A percentile compares a stretch with the other conserved stretches of the same genome.
Conservation (phyloP, 2,888 invertebrate species). For the Buathra laborator region DNA sequence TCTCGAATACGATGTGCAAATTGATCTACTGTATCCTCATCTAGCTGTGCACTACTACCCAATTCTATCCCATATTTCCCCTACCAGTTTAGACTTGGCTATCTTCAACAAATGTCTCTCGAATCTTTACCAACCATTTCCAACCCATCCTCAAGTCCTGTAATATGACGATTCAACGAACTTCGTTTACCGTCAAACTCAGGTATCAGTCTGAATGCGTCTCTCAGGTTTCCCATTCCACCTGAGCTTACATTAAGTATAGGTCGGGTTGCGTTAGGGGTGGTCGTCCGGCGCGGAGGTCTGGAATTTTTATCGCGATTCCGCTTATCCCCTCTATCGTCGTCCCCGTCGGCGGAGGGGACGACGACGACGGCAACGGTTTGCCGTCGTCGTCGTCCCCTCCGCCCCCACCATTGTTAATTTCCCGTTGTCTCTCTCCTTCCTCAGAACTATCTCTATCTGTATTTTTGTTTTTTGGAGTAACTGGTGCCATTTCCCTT, state of each 20-base stretch:
- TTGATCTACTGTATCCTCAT: background rate
- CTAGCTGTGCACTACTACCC: background rate
- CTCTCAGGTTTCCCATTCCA: background rate
- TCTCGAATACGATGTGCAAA: background rate
- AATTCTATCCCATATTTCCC: background rate
- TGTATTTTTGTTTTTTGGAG: too few species aligned
- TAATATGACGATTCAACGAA: too few species aligned
- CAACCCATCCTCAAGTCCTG: too few species aligned
- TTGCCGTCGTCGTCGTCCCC: too few species aligned
- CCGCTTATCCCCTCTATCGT: too few species aligned
- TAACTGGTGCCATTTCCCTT: too few species aligned
- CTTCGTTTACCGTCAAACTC: background rate
- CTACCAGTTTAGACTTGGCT: background rate
- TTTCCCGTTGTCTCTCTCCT: too few species aligned
- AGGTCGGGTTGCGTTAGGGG: background rate
- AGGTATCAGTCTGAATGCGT: background rate
- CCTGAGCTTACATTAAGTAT: background rate
- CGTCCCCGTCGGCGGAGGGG: too few species aligned
- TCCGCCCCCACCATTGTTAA: too few species aligned
- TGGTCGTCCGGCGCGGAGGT: background rate
- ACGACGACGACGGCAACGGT: too few species aligned
- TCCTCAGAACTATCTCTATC: too few species aligned
- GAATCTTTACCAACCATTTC: background rate
- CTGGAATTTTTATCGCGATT: too few species aligned
- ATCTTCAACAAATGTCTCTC: background rate